Conservation (phyloP, 2,797 vertebrate species). For the Betta splendens region DNA sequence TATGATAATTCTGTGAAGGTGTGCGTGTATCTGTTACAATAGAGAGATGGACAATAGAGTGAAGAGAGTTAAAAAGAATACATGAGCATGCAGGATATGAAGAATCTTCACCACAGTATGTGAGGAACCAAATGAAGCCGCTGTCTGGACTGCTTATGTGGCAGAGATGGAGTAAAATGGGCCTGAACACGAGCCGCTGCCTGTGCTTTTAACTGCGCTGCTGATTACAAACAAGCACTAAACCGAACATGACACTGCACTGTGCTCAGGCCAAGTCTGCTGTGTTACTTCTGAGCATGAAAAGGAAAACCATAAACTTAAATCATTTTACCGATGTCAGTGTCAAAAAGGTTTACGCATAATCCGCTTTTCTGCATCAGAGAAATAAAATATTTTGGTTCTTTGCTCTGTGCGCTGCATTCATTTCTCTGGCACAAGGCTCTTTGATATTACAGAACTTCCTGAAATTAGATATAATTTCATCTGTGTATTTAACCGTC, state of each 20-base stretch:
- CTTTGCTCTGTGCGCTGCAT: slow-evolving; percentile 23
- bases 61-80: slow-evolving; percentile 1
- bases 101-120: neutral
- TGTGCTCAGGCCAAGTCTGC: slow-evolving; percentile 26
- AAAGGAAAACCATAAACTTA: slow-evolving; percentile 27
- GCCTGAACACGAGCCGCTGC: slow-evolving; percentile 7
- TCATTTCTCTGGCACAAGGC: slow-evolving; percentile 15
- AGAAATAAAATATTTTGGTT: slow-evolving; percentile 37
- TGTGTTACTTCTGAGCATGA: slow-evolving; percentile 21
- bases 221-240: slow-evolving; percentile 25
- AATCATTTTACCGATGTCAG: slow-evolving; percentile 38
- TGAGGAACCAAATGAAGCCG: neutral
- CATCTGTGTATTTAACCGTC: neutral
- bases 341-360: slow-evolving; percentile 32
- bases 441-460: slow-evolving; percentile 10
- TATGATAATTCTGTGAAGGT: too few relatives aligned
- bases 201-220: slow-evolving; percentile 18
- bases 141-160: slow-evolving; percentile 20
- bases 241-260: slow-evolving; percentile 20
- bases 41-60: neutral
- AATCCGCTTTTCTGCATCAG: slow-evolving; percentile 48
- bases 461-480: slow-evolving; percentile 8
- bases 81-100: neutral
- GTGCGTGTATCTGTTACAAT: too few relatives aligned
- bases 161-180: neutral